phyloP scores from a whole-genome alignment of 1,140 invertebrate species.

The Hycleus cichorii region DNA sequence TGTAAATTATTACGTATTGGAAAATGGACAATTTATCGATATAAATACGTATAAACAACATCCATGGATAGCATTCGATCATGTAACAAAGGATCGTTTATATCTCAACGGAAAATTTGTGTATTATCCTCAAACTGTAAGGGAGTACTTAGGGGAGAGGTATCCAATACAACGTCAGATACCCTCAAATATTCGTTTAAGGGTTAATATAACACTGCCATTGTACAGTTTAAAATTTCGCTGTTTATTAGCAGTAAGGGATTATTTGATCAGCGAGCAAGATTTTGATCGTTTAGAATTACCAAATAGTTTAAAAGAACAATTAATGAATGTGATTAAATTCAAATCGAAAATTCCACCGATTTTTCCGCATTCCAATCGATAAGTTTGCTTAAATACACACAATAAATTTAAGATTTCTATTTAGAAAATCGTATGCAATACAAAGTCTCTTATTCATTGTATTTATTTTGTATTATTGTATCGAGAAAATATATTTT shows the following conservation, averaged over 20 bases:
- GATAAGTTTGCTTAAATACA: no score
- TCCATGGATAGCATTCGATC: conserved; percentile 64
- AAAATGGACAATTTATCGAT: conserved; percentile 47
- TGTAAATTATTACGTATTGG: conserved; percentile 49
- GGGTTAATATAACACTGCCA: conserved; percentile 30
- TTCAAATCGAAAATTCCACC: neutral
- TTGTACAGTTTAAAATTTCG: conserved; percentile 32
- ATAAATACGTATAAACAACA: conserved; percentile 65
- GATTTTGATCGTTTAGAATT: conserved; percentile 31
- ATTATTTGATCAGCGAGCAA: conserved; percentile 18
- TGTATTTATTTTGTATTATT: no score
- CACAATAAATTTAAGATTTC: no score
- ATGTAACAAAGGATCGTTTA: conserved; percentile 50
- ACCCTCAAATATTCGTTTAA: conserved; percentile 15
- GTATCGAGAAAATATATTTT: no score
- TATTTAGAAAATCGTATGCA: no score
- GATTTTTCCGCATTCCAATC: no score
- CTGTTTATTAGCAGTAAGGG: conserved; percentile 28
- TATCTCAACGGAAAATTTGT: conserved; percentile 39
- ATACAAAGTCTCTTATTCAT: no score
- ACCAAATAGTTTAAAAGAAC: conserved; percentile 26
- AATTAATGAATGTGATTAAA: conserved; percentile 29
- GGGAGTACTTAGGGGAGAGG: conserved; percentile 19
- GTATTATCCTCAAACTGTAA: conserved; percentile 33
- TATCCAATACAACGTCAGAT: neutral